These are phyloP conservation scores for Solenopsis fugax DNA, from an alignment of 1,140 invertebrate species.

Conservation along the genomic window DNA sequence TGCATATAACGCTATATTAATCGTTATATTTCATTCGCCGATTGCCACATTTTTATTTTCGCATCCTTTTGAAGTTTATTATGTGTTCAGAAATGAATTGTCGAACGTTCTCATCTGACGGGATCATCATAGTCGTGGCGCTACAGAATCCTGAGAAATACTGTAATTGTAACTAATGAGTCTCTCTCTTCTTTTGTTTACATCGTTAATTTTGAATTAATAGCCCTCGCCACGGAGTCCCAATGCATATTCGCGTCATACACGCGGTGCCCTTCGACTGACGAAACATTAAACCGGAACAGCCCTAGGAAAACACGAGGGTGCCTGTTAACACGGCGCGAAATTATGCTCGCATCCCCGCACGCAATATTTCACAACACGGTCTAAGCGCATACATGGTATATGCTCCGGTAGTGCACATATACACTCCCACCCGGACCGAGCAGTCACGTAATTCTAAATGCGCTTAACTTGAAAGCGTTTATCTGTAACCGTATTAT, in stretches of 20 bases:
- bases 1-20: neutral
- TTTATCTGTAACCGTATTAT: slow-evolving; percentile 76
- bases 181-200: neutral
- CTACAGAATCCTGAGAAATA: neutral
- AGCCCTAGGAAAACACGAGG: slow-evolving; percentile 38
- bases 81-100: neutral
- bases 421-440: neutral
- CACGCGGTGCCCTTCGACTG: slow-evolving; percentile 15
- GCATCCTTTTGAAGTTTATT: slow-evolving; percentile 7
- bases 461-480: slow-evolving; percentile 75
- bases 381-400: slow-evolving; percentile 16
- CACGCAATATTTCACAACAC: slow-evolving; percentile 53
- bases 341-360: slow-evolving; percentile 53
- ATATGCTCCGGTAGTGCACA: neutral
- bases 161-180: neutral
- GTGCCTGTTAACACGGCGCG: slow-evolving; percentile 49
- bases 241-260: slow-evolving; percentile 10
- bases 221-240: neutral
- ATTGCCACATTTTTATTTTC: slow-evolving; percentile 29
- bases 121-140: neutral
- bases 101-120: neutral
- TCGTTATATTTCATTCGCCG: neutral
- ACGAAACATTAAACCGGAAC: slow-evolving; percentile 51
- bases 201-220: slow-evolving; percentile 29
- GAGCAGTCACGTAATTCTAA: slow-evolving; percentile 70